Evolutionary conservation across 2,888 invertebrate species (phyloP).

Genomic region (Ypsolopha scabrella): DNA sequence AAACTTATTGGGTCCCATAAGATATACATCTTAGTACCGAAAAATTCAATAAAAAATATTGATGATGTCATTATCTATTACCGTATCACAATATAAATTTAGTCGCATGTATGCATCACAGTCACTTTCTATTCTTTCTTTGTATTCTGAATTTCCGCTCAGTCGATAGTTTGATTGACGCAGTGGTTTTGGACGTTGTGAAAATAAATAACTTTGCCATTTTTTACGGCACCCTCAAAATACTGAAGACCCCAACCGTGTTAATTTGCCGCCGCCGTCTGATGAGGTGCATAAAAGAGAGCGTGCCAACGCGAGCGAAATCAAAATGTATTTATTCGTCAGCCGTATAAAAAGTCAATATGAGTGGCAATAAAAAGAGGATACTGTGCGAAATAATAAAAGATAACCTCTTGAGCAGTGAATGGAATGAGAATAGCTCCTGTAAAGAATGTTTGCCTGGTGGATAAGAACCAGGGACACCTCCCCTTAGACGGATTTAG

Average conservation of each 20-base stretch:
- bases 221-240: constrained; percentile 21
- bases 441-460: constrained; percentile 67
- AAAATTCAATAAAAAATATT: no score
- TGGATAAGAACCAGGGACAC: constrained; percentile 66
- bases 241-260: constrained; percentile 36
- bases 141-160: no score
- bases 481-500: constrained; percentile 34
- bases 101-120: no score
- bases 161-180: background rate
- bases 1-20: no score
- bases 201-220: background rate
- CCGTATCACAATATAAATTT: no score
- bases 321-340: constrained; percentile 69
- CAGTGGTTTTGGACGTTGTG: background rate
- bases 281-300: constrained; percentile 44
- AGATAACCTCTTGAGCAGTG: constrained; percentile 64
- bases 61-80: no score
- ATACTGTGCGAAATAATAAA: constrained; percentile 63
- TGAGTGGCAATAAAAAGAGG: constrained; percentile 64
- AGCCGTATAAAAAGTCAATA: constrained; percentile 68
- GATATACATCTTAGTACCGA: no score
- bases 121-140: no score
- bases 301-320: constrained; percentile 49
- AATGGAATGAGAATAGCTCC: constrained; percentile 58
- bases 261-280: constrained; percentile 50